Evolutionary conservation across 2,113 vertebrate species (phyloP), one percentile per base, ranked within the genome.

Genomic region (Nansenia antarctica): DNA sequence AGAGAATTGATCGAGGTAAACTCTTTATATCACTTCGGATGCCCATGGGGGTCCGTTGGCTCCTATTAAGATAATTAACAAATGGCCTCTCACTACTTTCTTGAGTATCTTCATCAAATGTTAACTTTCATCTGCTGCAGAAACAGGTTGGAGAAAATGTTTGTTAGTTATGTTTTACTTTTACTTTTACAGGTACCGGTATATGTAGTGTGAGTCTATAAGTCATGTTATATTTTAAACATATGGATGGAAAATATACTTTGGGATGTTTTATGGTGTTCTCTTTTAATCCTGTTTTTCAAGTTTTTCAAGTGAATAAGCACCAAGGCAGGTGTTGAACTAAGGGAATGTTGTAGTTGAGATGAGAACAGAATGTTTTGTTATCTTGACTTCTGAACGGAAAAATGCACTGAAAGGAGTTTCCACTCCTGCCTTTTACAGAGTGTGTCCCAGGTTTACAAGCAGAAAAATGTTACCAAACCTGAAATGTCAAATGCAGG

Each of bases 261-360:
- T 30, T 15, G 18, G 27, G 26, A 30, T 15, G 27, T 30, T 58
- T 30, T 15, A 24, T 15, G 12, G 30, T 8, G 15, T 31, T 30
- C n/a, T 49, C 11, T 42, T 14, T 58, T 0, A 47, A 78, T 81
- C 84, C 77, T 73, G 87, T 87, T 78, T 77, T 80, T 82, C 86
- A 47, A 79, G 85, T 87, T 87, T 87, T 37, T 85, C 81, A 42
- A 53, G 67, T 74, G 68, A 83, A 82, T 78, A 82, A 78, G 52
- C 49, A 47, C 69, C 6, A 1, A 0, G 9, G 6, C 20, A 77
- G 77, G 80, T 85, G 73, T 82, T 82, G 76, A 7, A 70, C 65
- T 22, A 62, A 80, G 69, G 64, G 77, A 84, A 83, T 61, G 81
- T 82, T 82, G 85, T 74, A 62, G 57, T 68, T 70, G 69, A 76